phyloP scores from a whole-genome alignment of 2,797 vertebrate genomes.

The Anniella stebbinsi region DNA sequence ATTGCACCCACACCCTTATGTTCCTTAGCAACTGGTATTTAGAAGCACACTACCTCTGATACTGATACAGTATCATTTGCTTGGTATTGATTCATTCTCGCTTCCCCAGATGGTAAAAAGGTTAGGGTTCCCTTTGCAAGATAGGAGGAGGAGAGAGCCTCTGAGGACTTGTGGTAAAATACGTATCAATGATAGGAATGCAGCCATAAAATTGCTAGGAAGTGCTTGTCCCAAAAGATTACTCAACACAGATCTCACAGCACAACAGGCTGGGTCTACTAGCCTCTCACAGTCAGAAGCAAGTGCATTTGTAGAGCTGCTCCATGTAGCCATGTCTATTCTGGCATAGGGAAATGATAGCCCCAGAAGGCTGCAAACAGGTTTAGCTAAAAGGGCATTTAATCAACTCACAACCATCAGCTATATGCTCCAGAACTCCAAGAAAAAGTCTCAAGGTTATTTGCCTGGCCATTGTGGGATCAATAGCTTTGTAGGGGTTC shows the following conservation, averaged over 20 bases:
- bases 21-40: too few relatives aligned
- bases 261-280: neutral
- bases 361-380: too few relatives aligned
- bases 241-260: neutral
- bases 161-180: neutral
- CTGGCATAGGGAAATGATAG: neutral
- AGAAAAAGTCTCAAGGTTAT: neutral
- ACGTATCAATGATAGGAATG: neutral
- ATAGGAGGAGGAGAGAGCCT: neutral
- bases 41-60: too few relatives aligned
- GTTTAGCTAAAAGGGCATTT: conserved; percentile 4
- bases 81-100: neutral
- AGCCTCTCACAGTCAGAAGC: neutral
- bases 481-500: neutral
- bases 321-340: neutral
- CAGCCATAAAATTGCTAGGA: neutral
- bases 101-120: neutral
- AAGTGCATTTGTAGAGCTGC: neutral
- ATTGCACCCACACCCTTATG: too few relatives aligned
- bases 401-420: neutral
- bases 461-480: neutral
- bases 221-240: neutral
- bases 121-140: neutral
- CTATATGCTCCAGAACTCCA: neutral
- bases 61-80: neutral